A percentile compares a stretch with the other conserved stretches of the same genome.
These are phyloP conservation scores for Melanostigma gelatinosum DNA, from an alignment of 2,113 vertebrate genomes.

Conservation along the genomic window DNA sequence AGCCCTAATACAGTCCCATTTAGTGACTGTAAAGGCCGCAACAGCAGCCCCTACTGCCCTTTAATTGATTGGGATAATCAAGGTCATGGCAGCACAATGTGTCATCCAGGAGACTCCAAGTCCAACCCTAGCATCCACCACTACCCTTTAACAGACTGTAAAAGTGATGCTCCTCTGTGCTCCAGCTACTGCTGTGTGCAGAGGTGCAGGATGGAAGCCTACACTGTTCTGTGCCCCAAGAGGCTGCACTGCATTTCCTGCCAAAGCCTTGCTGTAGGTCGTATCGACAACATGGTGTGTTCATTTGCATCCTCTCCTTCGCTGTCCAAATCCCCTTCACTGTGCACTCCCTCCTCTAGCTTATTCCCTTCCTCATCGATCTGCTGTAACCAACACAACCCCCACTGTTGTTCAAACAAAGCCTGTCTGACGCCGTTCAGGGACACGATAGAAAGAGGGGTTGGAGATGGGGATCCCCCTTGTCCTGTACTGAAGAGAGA, in stretches of 20 bases:
- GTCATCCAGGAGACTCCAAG: conserved; percentile 41
- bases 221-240: conserved; percentile 83
- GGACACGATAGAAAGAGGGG: conserved; percentile 57
- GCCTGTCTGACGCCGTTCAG: conserved; percentile 63
- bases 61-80: conserved; percentile 50
- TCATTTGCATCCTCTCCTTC: conserved; percentile 48
- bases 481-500: conserved; percentile 71
- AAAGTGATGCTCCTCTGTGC: conserved; percentile 44
- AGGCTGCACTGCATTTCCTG: conserved; percentile 85
- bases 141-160: conserved; percentile 78
- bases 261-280: conserved; percentile 82
- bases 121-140: conserved; percentile 46
- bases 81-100: conserved; percentile 30
- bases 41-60: conserved; percentile 15
- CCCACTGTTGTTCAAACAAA: conserved; percentile 66
- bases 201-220: conserved; percentile 80
- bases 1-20: conserved; percentile 23
- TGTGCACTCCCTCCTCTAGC: conserved; percentile 38
- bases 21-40: conserved; percentile 51
- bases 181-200: conserved; percentile 83
- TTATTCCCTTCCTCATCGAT: conserved; percentile 71
- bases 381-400: conserved; percentile 79
- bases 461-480: conserved; percentile 55
- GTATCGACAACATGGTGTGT: conserved; percentile 80
- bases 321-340: conserved; percentile 36